Base-by-base conservation (phyloP, 2,113 vertebrate species). In the Dromas ardeola region DNA sequence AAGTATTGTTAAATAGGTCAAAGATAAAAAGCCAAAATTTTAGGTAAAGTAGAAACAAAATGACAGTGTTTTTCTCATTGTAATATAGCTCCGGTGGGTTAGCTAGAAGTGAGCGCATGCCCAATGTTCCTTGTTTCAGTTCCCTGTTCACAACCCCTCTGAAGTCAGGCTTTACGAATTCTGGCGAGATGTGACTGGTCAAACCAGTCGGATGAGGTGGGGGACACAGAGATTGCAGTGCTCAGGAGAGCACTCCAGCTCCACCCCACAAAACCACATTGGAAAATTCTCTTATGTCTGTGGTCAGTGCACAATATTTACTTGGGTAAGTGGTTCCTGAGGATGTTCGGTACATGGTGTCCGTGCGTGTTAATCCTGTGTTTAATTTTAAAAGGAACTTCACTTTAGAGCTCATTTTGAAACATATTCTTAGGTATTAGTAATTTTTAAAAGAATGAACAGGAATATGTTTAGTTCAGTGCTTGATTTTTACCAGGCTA, bases 211-310 rank as follows among this genome's bases (percentile, higher is more conserved):
- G 21, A 2, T 6, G 47, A 29, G 45, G 4, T 13, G 76, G 30
- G 26, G 53, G 27, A 32, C 17, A 4, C 5, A 29, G 4, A 22
- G 59, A 4, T 13, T 47, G 21, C 42, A 32, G 34, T 43, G 47
- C 58, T 62, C 9, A 13, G 15, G 8, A 7, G 29, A n/a, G n/a
- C 6, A 1, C 36, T 65, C 12, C 71, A n/a, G 20, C 26, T 45
- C 27, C 86, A 80, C 23, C 58, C 62, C 11, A 5, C 43, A 43
- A 30, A 50, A 4, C 32, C 52, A 20, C 32, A 1, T 1, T 3
- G 16, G 70, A 18, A 22, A 52, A 13, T 12, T 30, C 16, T 49
- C 34, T 0, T 11, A 4, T 7, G 17, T 23, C 0, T 4, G 3
- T 23, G 34, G 30, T 55, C 73, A 55, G 15, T 50, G 61, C 43